Conservation (phyloP, 2,113 vertebrate species). For the Athene cunicularia region DNA sequence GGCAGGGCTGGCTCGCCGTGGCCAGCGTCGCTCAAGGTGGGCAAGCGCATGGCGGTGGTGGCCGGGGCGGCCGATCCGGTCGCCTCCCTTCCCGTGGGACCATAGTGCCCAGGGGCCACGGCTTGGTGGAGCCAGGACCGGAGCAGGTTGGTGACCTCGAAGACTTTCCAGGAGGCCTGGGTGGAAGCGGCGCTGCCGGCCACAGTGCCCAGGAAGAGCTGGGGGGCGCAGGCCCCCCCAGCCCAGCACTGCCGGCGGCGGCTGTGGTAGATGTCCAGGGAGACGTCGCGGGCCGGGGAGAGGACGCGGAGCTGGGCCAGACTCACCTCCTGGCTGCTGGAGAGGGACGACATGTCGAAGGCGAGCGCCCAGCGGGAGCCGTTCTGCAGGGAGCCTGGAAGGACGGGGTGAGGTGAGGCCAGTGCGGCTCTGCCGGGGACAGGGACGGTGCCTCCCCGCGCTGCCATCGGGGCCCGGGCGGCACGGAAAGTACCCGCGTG, state of each 20-base stretch:
- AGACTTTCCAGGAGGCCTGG: conserved; percentile 82
- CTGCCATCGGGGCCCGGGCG: fast-evolving
- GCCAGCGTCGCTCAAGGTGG: not conserved
- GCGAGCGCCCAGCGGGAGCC: conserved; percentile 79
- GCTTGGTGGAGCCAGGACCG: conserved; percentile 78
- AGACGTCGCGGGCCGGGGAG: conserved; percentile 24
- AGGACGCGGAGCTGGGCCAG: conserved; percentile 82
- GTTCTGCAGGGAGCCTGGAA: conserved; percentile 77
- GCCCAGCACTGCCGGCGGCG: conserved; percentile 15
- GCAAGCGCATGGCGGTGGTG: fast-evolving
- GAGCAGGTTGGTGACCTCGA: conserved; percentile 81
- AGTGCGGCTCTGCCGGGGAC: not conserved
- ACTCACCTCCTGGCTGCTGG: conserved; percentile 75
- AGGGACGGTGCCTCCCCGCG: fast-evolving
- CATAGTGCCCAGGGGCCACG: fast-evolving
- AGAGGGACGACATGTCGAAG: conserved; percentile 88
- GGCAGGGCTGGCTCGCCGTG: not conserved
- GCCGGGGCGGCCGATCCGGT: fast-evolving
- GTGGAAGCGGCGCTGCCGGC: not conserved
- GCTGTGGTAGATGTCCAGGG: conserved; percentile 84
- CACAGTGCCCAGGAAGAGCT: conserved; percentile 80
- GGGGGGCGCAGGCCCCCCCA: conserved; percentile 30
- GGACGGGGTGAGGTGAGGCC: not conserved
- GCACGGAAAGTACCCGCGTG: not conserved
- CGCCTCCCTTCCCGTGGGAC: fast-evolving